These are phyloP conservation scores for Laothoe populi DNA, from an alignment of 2,888 invertebrate species.

Conservation along the genomic window DNA sequence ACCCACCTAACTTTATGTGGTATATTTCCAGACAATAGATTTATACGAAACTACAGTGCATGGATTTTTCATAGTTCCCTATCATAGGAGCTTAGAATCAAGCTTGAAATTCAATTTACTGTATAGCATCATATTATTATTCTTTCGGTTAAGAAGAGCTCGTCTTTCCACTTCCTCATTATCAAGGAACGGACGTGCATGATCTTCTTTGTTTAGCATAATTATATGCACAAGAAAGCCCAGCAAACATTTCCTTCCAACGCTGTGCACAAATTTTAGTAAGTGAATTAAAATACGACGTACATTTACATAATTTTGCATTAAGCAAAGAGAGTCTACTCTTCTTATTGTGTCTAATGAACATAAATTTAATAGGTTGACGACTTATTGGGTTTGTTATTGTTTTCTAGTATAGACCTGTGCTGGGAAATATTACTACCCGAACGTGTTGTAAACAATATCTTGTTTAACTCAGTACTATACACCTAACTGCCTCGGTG, in stretches of 20 bases:
- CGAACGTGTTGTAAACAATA: too few species aligned
- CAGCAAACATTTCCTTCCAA: background rate
- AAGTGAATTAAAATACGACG: background rate
- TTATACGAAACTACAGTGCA: too few species aligned
- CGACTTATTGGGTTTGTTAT: too few species aligned
- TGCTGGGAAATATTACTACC: too few species aligned
- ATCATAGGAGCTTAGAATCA: too few species aligned
- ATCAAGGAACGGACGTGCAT: background rate
- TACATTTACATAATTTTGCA: background rate
- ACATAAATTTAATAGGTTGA: background rate
- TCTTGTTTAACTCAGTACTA: too few species aligned
- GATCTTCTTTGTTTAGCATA: background rate
- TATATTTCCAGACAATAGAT: too few species aligned
- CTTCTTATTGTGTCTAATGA: background rate
- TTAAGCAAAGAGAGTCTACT: background rate
- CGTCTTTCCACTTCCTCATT: background rate
- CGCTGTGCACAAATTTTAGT: background rate
- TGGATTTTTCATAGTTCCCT: too few species aligned
- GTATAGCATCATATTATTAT: background rate
- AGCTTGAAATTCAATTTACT: too few species aligned
- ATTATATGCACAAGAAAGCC: constrained; percentile 1
- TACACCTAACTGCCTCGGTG: too few species aligned
- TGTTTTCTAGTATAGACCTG: too few species aligned
- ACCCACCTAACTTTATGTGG: too few species aligned
- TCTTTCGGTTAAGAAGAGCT: background rate